Conservation (phyloP, 2,797 vertebrate species). For the Numenius phaeopus region DNA sequence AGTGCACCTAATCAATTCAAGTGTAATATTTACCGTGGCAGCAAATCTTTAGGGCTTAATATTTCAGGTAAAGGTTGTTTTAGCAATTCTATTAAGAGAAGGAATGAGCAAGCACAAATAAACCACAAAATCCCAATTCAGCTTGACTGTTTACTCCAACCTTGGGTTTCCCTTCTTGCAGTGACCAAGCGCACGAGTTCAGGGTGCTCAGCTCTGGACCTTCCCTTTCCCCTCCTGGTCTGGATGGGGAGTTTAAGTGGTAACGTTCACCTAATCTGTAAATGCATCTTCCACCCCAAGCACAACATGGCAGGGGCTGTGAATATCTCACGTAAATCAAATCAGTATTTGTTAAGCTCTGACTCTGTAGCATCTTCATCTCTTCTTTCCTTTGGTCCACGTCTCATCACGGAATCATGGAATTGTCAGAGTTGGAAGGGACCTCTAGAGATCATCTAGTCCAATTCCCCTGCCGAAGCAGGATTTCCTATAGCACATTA, state of each 20-base stretch:
- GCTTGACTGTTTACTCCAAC: background rate
- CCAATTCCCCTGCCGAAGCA: no score
- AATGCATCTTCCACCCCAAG: background rate
- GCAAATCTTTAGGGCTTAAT: slow-evolving; percentile 35
- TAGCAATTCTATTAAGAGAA: background rate
- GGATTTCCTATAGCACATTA: no score
- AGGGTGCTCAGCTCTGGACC: background rate
- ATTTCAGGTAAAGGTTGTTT: slow-evolving; percentile 28
- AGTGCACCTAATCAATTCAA: slow-evolving; percentile 56
- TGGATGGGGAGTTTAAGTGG: background rate
- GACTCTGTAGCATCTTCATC: background rate
- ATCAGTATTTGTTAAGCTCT: background rate
- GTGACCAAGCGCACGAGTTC: accelerated
- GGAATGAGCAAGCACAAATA: background rate
- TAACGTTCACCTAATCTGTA: background rate
- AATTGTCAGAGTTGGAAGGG: no score
- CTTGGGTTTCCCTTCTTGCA: background rate
- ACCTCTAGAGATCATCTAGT: no score
- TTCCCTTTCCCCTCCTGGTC: background rate
- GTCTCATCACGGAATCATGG: background rate
- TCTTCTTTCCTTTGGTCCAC: background rate
- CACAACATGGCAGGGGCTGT: background rate
- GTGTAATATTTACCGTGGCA: slow-evolving; percentile 35
- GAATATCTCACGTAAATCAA: background rate
- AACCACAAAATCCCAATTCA: background rate